A percentile compares a stretch with the other conserved stretches of the same genome.
Conservation (phyloP, 2,113 vertebrate genomes). For the Ceratotherium simum region DNA sequence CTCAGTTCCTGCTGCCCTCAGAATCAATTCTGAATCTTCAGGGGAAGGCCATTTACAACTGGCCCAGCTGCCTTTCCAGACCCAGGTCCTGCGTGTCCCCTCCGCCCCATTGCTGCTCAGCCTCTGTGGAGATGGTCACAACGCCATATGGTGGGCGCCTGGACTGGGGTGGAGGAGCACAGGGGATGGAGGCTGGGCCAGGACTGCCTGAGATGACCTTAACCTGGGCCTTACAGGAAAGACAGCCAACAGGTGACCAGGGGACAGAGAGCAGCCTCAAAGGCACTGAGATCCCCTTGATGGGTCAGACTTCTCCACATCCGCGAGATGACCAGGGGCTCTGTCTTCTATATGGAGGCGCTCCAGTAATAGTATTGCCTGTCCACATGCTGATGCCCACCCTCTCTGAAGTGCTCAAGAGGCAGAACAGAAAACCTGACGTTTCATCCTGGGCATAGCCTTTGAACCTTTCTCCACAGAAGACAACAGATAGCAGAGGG, state of each 20-base stretch:
- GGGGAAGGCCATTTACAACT: background rate
- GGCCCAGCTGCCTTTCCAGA: background rate
- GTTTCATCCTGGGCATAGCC: background rate
- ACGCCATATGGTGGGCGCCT: background rate
- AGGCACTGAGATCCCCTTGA: background rate
- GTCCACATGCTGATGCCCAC: background rate
- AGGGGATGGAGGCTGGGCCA: background rate
- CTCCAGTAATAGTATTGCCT: background rate
- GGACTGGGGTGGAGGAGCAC: fast-evolving
- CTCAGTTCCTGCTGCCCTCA: background rate
- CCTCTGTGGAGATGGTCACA: too few relatives aligned
- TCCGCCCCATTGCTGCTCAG: background rate
- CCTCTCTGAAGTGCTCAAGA: background rate
- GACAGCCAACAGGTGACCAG: background rate
- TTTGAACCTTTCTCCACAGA: background rate
- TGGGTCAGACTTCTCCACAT: background rate
- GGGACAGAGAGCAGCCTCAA: background rate
- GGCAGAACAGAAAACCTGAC: background rate
- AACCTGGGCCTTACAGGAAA: background rate
- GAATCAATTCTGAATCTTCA: background rate
- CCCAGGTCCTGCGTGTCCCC: fast-evolving
- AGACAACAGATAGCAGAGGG: background rate
- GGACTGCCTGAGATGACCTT: background rate
- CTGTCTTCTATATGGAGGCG: background rate
- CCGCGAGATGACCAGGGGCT: background rate